Conservation (phyloP, 1,140 invertebrate species). For the Heterodera carotae region DNA sequence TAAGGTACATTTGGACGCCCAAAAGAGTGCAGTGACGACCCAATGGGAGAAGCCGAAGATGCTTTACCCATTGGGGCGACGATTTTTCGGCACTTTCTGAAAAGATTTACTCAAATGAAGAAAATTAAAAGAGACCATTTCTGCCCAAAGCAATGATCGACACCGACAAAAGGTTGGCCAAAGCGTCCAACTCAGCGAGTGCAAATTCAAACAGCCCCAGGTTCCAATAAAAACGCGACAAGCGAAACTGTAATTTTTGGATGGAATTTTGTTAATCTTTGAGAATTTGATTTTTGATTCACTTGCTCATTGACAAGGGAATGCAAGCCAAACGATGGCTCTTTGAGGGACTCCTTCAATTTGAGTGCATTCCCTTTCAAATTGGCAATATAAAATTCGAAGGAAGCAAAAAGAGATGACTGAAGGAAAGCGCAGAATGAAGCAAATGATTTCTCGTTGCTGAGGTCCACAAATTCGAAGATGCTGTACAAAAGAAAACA, state of each 20-base stretch:
- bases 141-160: slow-evolving; percentile 13
- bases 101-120: too few species aligned
- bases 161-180: slow-evolving; percentile 27
- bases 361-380: slow-evolving; percentile 29
- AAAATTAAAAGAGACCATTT: too few species aligned
- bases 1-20: slow-evolving; percentile 21
- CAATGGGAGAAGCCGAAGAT: slow-evolving; percentile 34
- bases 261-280: too few species aligned
- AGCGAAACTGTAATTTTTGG: slow-evolving; percentile 43
- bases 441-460: slow-evolving; percentile 21
- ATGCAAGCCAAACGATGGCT: slow-evolving; percentile 12
- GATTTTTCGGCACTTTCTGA: slow-evolving; percentile 2
- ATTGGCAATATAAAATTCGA: slow-evolving; percentile 36
- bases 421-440: slow-evolving; percentile 33
- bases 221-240: slow-evolving; percentile 50
- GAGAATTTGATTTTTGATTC: slow-evolving; percentile 14
- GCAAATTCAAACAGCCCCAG: slow-evolving; percentile 46
- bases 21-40: slow-evolving; percentile 32
- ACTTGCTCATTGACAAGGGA: slow-evolving; percentile 35
- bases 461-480: slow-evolving; percentile 32
- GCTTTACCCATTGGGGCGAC: slow-evolving; percentile 39
- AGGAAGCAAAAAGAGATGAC: slow-evolving; percentile 35
- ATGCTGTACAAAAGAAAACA: slow-evolving; percentile 20
- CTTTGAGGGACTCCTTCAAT: slow-evolving; percentile 30
- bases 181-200: slow-evolving; percentile 42